phyloP scores from a whole-genome alignment of 2,797 vertebrate species.

The Vespertilio murinus region DNA sequence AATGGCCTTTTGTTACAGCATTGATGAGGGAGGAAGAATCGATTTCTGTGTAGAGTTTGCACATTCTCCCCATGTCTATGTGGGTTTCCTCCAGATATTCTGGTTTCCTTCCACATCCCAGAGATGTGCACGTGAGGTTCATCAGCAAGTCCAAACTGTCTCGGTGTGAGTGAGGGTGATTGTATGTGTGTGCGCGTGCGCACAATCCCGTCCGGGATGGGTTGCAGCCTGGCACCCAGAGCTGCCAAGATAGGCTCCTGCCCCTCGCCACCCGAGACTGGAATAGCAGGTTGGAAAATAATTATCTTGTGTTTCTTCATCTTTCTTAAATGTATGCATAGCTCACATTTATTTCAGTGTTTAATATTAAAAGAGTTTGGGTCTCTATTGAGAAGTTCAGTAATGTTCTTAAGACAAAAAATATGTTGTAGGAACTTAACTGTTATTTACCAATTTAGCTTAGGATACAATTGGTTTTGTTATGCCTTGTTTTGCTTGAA shows the following conservation, averaged over 20 bases:
- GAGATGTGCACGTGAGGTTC: background rate
- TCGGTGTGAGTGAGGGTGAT: too few relatives aligned
- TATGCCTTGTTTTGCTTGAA: background rate
- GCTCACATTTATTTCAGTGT: background rate
- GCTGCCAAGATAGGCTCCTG: background rate
- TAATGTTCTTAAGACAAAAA: background rate
- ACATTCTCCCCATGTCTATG: background rate
- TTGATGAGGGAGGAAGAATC: background rate
- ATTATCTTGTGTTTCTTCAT: background rate
- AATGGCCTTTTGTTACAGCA: background rate
- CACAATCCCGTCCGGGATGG: too few relatives aligned
- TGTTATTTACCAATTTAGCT: background rate
- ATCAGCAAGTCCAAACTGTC: background rate
- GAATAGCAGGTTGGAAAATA: background rate
- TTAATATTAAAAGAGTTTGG: background rate
- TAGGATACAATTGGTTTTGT: background rate
- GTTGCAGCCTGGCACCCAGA: background rate
- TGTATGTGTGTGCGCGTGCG: too few relatives aligned
- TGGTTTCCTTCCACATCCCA: background rate
- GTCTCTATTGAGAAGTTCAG: background rate
- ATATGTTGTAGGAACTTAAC: background rate
- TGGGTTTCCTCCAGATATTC: background rate
- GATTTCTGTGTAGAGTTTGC: background rate
- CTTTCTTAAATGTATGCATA: background rate
- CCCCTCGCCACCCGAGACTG: background rate